Conservation (phyloP, 2,113 vertebrate genomes). For the Corythaeola cristata region DNA sequence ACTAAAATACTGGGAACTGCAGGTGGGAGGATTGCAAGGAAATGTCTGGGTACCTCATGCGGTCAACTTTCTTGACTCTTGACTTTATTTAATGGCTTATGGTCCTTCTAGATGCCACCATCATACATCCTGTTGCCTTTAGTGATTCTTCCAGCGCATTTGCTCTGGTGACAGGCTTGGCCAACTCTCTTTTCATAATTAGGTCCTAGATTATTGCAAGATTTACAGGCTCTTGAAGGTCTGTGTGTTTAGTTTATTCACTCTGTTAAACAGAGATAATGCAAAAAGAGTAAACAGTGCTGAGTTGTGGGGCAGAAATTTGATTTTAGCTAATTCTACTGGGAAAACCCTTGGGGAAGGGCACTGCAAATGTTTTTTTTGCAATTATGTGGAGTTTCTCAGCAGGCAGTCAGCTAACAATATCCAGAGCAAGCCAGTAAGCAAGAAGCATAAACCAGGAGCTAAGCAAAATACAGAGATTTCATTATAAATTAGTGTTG, state of each 20-base stretch:
- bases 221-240: neutral
- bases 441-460: slow-evolving; percentile 2
- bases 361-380: neutral
- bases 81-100: neutral
- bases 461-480: slow-evolving; percentile 35
- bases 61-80: neutral
- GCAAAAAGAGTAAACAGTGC: neutral
- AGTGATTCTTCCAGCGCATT: neutral
- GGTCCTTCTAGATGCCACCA: neutral
- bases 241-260: neutral
- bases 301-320: neutral
- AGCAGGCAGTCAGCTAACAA: slow-evolving; percentile 18
- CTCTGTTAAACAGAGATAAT: neutral
- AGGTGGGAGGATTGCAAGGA: neutral
- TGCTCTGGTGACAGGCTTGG: neutral
- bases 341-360: neutral
- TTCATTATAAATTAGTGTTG: slow-evolving; percentile 35
- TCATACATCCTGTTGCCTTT: neutral
- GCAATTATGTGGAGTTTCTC: neutral
- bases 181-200: neutral
- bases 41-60: neutral
- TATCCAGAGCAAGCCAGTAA: slow-evolving; percentile 1
- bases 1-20: neutral
- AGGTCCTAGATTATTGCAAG: neutral
- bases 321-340: neutral